These are phyloP conservation scores for Dexiosoma caninum DNA, from an alignment of 2,888 invertebrate species.

Conservation along the genomic window DNA sequence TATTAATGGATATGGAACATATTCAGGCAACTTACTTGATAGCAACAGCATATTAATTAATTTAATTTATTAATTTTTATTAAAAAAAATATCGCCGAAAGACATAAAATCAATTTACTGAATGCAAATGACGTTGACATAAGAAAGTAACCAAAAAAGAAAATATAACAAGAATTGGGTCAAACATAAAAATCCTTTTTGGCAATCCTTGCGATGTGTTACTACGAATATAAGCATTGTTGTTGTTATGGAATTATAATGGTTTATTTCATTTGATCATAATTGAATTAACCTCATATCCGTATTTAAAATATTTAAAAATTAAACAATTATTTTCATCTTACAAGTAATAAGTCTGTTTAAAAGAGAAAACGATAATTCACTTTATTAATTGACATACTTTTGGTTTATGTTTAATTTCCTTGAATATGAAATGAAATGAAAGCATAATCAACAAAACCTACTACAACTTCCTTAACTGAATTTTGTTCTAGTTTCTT, in stretches of 20 bases:
- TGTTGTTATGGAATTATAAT: neutral
- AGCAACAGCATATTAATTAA: too few relatives aligned
- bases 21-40: too few relatives aligned
- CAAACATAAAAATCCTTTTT: conserved; percentile 54
- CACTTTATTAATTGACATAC: conserved; percentile 22
- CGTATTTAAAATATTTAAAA: neutral
- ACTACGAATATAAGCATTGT: neutral
- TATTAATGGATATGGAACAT: too few relatives aligned
- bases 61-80: too few relatives aligned
- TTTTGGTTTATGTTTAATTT: conserved; percentile 6
- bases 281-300: conserved; percentile 34
- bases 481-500: conserved; percentile 39
- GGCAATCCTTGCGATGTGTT: neutral
- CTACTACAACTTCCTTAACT: conserved; percentile 28
- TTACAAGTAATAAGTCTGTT: neutral
- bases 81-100: too few relatives aligned
- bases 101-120: too few relatives aligned
- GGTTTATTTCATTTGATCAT: neutral
- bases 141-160: neutral
- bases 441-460: neutral
- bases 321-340: neutral
- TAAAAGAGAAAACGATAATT: neutral
- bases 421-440: neutral
- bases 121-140: neutral
- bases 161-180: conserved; percentile 40